phyloP scores from a whole-genome alignment of 2,888 invertebrate species.

The Arge pagana region DNA sequence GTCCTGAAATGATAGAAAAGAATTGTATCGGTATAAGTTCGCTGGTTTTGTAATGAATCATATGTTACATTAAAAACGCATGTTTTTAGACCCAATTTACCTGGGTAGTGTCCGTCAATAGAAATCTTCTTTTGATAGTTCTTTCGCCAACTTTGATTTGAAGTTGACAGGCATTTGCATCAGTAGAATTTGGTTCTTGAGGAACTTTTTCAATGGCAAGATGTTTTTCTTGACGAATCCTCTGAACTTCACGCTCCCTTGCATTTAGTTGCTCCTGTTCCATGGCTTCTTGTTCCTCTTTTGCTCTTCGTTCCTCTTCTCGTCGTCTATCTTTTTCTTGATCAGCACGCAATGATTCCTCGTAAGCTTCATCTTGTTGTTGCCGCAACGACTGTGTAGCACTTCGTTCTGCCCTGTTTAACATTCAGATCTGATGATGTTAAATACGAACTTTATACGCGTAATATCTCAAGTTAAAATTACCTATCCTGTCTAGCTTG shows the following conservation, averaged over 20 bases:
- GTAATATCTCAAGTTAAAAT: slow-evolving; percentile 29
- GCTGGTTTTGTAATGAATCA: not conserved
- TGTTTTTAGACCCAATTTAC: slow-evolving; percentile 59
- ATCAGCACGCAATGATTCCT: slow-evolving; percentile 87
- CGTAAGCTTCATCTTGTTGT: slow-evolving; percentile 93
- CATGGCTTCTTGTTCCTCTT: slow-evolving; percentile 60
- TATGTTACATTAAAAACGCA: no score
- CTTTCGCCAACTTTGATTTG: slow-evolving; percentile 91
- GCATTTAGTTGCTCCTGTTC: slow-evolving; percentile 60
- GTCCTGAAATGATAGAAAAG: slow-evolving; percentile 67
- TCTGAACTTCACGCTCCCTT: slow-evolving; percentile 62
- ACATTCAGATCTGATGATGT: not conserved
- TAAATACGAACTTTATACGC: not conserved
- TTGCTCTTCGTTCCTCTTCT: slow-evolving; percentile 64
- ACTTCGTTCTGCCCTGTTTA: slow-evolving; percentile 73
- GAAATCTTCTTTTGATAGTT: slow-evolving; percentile 86
- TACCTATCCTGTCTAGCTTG: slow-evolving; percentile 86
- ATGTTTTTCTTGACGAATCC: slow-evolving; percentile 71
- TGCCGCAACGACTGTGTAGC: slow-evolving; percentile 84
- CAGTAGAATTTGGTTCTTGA: slow-evolving; percentile 74
- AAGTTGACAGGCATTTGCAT: slow-evolving; percentile 76
- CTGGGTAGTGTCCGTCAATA: slow-evolving; percentile 78
- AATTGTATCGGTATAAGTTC: not conserved
- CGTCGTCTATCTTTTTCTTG: slow-evolving; percentile 88
- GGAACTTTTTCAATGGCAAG: slow-evolving; percentile 70